Conservation (phyloP, 2,888 invertebrate genomes). For the Ophion slaviceki region DNA sequence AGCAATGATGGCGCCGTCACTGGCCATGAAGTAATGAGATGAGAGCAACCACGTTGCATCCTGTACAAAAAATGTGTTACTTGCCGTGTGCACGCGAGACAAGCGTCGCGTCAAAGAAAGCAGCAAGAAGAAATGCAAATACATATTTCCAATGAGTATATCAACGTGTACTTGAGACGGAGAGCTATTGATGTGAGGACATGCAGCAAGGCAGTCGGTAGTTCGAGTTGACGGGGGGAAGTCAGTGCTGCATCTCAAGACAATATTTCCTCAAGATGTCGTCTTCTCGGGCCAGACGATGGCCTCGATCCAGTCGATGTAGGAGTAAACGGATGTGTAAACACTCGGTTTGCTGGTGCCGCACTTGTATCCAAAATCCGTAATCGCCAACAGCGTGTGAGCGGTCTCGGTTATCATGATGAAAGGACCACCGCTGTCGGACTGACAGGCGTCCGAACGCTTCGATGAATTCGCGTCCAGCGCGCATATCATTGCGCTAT, state of each 20-base stretch:
- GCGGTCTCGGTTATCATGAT: constrained; percentile 68
- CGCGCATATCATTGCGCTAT: constrained; percentile 76
- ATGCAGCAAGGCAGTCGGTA: too few relatives aligned
- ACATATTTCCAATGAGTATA: constrained; percentile 35
- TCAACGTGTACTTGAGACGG: neutral
- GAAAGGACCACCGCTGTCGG: constrained; percentile 80
- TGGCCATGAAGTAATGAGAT: neutral
- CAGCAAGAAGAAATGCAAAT: constrained; percentile 35
- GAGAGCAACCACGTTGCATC: constrained; percentile 40
- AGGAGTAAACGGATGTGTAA: constrained; percentile 76
- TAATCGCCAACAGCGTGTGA: constrained; percentile 75
- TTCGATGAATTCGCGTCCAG: constrained; percentile 71
- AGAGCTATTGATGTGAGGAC: neutral
- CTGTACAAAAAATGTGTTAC: constrained; percentile 49
- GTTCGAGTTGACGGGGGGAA: constrained; percentile 6
- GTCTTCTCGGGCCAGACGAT: constrained; percentile 74
- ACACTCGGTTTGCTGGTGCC: constrained; percentile 75
- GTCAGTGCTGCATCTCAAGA: neutral
- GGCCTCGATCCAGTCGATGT: constrained; percentile 80
- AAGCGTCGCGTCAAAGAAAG: constrained; percentile 14
- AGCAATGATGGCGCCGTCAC: constrained; percentile 17
- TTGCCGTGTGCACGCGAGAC: constrained; percentile 3
- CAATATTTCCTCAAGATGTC: neutral
- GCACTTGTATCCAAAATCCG: constrained; percentile 78
- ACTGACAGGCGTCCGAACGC: constrained; percentile 76